Base-by-base conservation (phyloP, 2,113 vertebrate species). In the Halcyon malimbica region DNA sequence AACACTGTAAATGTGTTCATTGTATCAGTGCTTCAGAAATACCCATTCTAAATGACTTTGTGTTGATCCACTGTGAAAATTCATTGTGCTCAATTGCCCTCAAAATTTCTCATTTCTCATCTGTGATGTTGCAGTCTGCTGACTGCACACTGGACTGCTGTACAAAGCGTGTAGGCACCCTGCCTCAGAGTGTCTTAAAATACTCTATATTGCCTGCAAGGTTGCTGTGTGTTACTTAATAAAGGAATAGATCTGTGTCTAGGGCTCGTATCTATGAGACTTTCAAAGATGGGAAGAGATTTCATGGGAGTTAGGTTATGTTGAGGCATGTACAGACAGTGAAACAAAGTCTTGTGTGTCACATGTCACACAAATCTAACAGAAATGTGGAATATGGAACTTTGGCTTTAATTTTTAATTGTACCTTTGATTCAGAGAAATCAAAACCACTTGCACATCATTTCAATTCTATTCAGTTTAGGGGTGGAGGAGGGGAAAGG, bases 51-150 rank as follows among this genome's bases (percentile, higher is more conserved):
- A 97, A 95, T 90, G 85, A 91, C 81, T 85, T 91, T 80, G 80
- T 96, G 94, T 94, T 89, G 87, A 92, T 95, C 75, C 83, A 88
- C 93, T 96, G 81, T 94, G 94, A 84, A 89, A 87, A 96, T 97
- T 96, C 91, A 82, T 81, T 96, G 90, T 96, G 93, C 70, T 89
- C 93, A 97, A 83, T 97, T 97, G 89, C 82, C 93, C 86, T 97
- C 96, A 95, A 96, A 96, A 95, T 96, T 96, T 97, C 71, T 91
- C 94, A 96, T 96, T 97, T 97, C 87, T 96, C 75, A 94, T 78
- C 71, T 60, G 68, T 48, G 78, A 8, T 75, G 94, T 31, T 84
- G 85, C 80, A 84, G 51, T 57, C 78, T 94, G 68, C 83, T 94
- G 89, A 16, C 46, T 92, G 65, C 74, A 84, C 77, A 16, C 57